Conservation (phyloP, 1,140 invertebrate genomes). For the Pectinophora gossypiella region DNA sequence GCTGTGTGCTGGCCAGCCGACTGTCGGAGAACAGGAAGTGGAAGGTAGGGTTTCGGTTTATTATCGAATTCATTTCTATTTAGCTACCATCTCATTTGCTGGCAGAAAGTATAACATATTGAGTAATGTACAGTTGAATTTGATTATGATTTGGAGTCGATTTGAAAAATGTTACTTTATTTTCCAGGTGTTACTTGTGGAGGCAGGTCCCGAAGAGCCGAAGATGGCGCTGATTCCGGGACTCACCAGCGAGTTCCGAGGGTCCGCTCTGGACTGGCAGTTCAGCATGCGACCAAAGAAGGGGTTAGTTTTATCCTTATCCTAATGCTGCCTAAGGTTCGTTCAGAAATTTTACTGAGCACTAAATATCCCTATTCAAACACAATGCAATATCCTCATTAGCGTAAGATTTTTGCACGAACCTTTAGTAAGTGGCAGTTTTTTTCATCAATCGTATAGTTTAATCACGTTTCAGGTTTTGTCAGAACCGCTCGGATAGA, state of each 20-base stretch:
- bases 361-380: not conserved
- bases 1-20: conserved; percentile 55
- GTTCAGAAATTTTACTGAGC: not conserved
- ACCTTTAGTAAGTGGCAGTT: conserved; percentile 10
- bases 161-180: not conserved
- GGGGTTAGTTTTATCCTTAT: conserved; percentile 46
- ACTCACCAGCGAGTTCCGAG: conserved; percentile 76
- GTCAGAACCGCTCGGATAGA: conserved; percentile 41
- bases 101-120: too few relatives aligned
- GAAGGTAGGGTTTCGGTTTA: conserved; percentile 49
- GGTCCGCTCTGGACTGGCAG: conserved; percentile 80
- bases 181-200: conserved; percentile 76
- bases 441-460: conserved; percentile 48
- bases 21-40: conserved; percentile 61
- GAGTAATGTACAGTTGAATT: too few relatives aligned
- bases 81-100: too few relatives aligned
- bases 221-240: conserved; percentile 81
- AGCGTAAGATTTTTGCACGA: not conserved
- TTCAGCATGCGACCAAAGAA: conserved; percentile 81
- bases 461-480: conserved; percentile 45
- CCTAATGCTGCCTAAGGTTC: not conserved
- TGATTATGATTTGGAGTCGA: too few relatives aligned
- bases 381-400: not conserved
- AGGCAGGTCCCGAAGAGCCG: conserved; percentile 82
- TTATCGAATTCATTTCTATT: too few relatives aligned